Percentiles rank a stretch among this genome's conserved stretches.
These are phyloP conservation scores for Drosophila persimilis DNA, from an alignment of 1,140 invertebrate species.

Conservation along the genomic window DNA sequence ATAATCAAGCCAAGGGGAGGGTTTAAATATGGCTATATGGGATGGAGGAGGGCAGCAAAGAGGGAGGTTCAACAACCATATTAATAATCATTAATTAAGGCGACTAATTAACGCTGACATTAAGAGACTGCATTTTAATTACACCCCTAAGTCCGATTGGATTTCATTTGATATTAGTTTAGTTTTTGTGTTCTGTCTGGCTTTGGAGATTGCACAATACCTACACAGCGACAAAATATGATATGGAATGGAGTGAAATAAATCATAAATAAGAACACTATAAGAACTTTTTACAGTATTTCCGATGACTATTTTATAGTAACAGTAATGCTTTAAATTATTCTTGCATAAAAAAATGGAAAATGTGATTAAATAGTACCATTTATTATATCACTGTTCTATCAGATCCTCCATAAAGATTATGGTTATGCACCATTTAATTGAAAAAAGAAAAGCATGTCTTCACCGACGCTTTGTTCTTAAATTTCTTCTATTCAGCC, in stretches of 20 bases:
- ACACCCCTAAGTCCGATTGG: constrained; percentile 22
- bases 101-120: constrained; percentile 81
- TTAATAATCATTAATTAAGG: constrained; percentile 81
- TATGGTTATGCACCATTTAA: too few relatives aligned
- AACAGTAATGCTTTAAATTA: too few relatives aligned
- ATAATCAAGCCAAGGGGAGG: constrained; percentile 57
- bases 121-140: constrained; percentile 78
- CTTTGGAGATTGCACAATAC: neutral
- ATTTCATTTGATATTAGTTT: constrained; percentile 34
- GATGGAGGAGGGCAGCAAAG: neutral
- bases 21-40: neutral
- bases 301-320: too few relatives aligned
- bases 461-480: too few relatives aligned
- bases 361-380: too few relatives aligned
- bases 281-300: too few relatives aligned
- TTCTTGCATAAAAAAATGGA: too few relatives aligned
- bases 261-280: neutral
- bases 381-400: too few relatives aligned
- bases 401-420: too few relatives aligned
- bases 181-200: constrained; percentile 1
- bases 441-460: too few relatives aligned
- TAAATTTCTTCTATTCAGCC: too few relatives aligned
- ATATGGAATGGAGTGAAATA: neutral
- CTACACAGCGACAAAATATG: neutral
- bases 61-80: constrained; percentile 63